Evolutionary conservation across 2,797 vertebrate species (phyloP), one percentile per base, ranked within the genome.

Genomic region (Rhabdophis nuchalis): DNA sequence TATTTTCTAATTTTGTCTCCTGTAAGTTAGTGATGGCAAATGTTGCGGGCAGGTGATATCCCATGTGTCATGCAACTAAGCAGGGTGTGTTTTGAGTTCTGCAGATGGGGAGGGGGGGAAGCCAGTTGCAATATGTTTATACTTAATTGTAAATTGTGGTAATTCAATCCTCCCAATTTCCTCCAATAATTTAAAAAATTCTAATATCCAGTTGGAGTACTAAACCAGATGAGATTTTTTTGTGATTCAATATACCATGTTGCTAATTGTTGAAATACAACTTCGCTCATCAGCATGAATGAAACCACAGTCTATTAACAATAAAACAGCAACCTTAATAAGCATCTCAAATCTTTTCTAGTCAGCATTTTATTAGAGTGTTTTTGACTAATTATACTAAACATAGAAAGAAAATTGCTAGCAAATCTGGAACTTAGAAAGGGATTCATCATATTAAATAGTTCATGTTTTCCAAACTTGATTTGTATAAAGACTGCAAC

Each of bases 361-460:
- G 57, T n/a, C 50, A 64, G 27, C 25, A 41, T 60, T 85, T 32
- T 57, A 91, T 4, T 56, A 53, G 14, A 87, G 41, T 25, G 14
- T 25, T 90, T 20, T 10, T 54, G 52, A 82, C 50, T 50, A 61
- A 82, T 82, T 25, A 46, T 4, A 46, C 9, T 46, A 46, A n/a
- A 32, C n/a, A 7, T 46, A 46, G 88, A 18, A 25, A 54, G 58
- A 86, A 68, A 50, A 12, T 87, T n/a, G 32, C 6, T 41, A 32
- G 54, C 87, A 46, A 57, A 72, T 46, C 50, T 68, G 27, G 58
- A 41, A 50, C 58, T 14, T n/a, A 89, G 0, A 0, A 0, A 2
- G 0, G 3, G 1, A 20, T 60, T 16, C 36, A 23, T 18, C 23
- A 10, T 82, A 86, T 1, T 32, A 60, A 46, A 53, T 0, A 0